Base-by-base conservation (phyloP, 2,888 invertebrate species). In the Trisateles emortualis region DNA sequence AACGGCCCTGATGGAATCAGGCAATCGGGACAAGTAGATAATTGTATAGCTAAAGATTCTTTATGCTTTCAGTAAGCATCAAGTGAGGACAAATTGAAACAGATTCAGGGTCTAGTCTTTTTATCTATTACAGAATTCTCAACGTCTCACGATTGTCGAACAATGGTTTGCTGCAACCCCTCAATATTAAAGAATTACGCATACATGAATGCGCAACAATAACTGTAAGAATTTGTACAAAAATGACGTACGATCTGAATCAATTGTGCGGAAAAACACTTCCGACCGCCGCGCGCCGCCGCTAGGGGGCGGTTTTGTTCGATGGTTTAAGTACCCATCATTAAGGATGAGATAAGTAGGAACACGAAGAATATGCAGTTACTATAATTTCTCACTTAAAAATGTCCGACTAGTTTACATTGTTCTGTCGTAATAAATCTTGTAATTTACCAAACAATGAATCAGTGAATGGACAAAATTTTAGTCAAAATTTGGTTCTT, bases 231-330 rank as follows among this genome's bases (percentile, higher is more conserved):
- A 60, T 63, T 72, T 62, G 41, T 51, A 52, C 58, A 67, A 71
- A 74, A 64, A 66, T 64, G 61, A 55, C 55, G 64, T 56, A 56
- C 38, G 67, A 60, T 50, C 51, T 56, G 30, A 44, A 39, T 70
- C 76, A 78, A 51, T 63, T 62, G 70, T 43, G 57, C 55, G 76
- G 77, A 79, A 80, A 81, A 81, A 71, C 55, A 65, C 64, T 79
- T 81, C 80, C 80, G 75, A 69, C 64, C 40, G 41, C 26, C 26
- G 26, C 26, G 1, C 11, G 32, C 64, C 40, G 41, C 26, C 26
- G 26, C 26, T 8, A 14, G 32, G 41, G 49, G 54, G 43, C 19
- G 51, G 63, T 46, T 48, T 58, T 59, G 35, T 50, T 33, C 44
- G 14, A 38, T 30, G 39, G 30, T n/a, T 22, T 57, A 41, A 44